phyloP scores from a whole-genome alignment of 2,888 invertebrate genomes.

The Trileptium ribeirensis region DNA sequence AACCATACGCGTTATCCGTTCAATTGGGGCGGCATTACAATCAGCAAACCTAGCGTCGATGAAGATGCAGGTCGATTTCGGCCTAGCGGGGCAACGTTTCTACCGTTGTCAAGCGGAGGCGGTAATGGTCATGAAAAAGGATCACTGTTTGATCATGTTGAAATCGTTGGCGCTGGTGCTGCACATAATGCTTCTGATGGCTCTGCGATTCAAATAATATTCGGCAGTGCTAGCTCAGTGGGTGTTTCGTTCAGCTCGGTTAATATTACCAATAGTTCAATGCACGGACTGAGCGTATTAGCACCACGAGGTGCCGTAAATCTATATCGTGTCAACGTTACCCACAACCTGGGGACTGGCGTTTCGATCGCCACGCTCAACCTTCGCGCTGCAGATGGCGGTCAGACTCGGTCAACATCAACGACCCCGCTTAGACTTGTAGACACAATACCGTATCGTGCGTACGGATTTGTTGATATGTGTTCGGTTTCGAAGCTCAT shows the following conservation, averaged over 20 bases:
- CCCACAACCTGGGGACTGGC: slow-evolving; percentile 75
- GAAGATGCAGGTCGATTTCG: slow-evolving; percentile 73
- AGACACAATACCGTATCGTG: slow-evolving; percentile 56
- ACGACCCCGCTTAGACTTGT: not conserved
- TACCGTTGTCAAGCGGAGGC: not conserved
- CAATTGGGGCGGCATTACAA: slow-evolving; percentile 94
- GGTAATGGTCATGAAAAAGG: slow-evolving; percentile 57
- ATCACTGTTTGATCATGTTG: slow-evolving; percentile 66
- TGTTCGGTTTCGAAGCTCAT: slow-evolving; percentile 91
- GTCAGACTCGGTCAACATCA: not conserved
- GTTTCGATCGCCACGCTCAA: slow-evolving; percentile 80
- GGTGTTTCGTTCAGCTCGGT: slow-evolving; percentile 69
- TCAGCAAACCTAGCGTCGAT: slow-evolving; percentile 30
- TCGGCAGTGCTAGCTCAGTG: slow-evolving; percentile 72
- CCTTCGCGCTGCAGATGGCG: slow-evolving; percentile 53
- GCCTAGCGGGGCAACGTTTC: not conserved
- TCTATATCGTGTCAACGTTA: slow-evolving; percentile 45
- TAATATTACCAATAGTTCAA: slow-evolving; percentile 73
- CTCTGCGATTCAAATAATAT: slow-evolving; percentile 74
- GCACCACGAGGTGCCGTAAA: slow-evolving; percentile 41
- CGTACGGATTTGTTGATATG: slow-evolving; percentile 89
- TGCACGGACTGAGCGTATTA: slow-evolving; percentile 73
- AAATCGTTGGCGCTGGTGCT: slow-evolving; percentile 84
- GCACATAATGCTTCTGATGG: slow-evolving; percentile 89
- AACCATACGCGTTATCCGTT: slow-evolving; percentile 61